Percentiles rank a stretch among this genome's conserved stretches.
phyloP scores from a whole-genome alignment of 2,797 vertebrate species.

The Zenarchopterus dispar region DNA sequence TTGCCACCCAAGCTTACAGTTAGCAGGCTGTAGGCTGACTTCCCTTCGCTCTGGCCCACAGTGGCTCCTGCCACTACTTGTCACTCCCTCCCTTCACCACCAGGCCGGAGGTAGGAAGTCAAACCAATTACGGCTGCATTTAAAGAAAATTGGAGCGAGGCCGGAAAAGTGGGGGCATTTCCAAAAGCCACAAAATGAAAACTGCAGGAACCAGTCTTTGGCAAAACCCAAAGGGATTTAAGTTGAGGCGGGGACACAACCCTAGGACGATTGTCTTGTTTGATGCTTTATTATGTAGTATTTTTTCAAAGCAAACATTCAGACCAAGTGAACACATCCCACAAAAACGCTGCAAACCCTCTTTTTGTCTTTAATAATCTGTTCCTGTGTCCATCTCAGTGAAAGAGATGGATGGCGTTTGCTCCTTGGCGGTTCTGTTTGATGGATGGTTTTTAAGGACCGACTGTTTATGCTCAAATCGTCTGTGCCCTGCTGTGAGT shows the following conservation, averaged over 20 bases:
- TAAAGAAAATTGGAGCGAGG: constrained; percentile 83
- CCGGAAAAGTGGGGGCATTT: constrained; percentile 80
- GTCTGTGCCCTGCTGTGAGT: constrained; percentile 57
- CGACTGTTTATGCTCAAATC: constrained; percentile 53
- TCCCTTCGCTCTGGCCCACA: constrained; percentile 55
- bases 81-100: constrained; percentile 10
- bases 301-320: constrained; percentile 25
- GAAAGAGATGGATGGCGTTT: constrained; percentile 52
- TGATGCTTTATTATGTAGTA: constrained; percentile 5
- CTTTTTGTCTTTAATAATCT: constrained; percentile 23
- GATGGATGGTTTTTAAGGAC: constrained; percentile 56
- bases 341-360: constrained; percentile 14
- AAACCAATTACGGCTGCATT: constrained; percentile 84
- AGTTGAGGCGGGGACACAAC: constrained; percentile 11
- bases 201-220: constrained; percentile 58
- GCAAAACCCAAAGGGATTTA: constrained; percentile 46
- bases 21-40: constrained; percentile 59
- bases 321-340: neutral
- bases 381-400: constrained; percentile 22
- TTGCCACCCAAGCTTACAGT: constrained; percentile 70
- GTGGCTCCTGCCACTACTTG: constrained; percentile 37
- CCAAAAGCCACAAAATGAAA: constrained; percentile 77
- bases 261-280: constrained; percentile 22
- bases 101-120: constrained; percentile 83
- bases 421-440: constrained; percentile 28